Base-by-base conservation (phyloP, 2,888 invertebrate genomes). In the Endotricha flammealis region DNA sequence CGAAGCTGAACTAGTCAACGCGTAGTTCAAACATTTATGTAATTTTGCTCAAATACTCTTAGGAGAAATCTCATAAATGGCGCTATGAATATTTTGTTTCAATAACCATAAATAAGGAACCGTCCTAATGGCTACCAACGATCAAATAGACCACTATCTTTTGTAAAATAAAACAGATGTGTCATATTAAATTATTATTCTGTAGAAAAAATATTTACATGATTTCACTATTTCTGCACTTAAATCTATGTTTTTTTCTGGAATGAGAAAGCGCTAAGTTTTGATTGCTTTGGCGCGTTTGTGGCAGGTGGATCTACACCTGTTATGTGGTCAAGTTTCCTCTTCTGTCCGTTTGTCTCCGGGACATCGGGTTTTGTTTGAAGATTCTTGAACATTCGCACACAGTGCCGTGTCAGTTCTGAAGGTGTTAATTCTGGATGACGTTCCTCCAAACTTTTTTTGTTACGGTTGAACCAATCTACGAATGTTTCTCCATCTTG, bases 391-490 rank as follows among this genome's bases (percentile, higher is more conserved):
- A 82, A 91, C 29, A 71, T 73, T 39, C 79, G 74, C 17, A 89
- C 79, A 4, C 88, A 89, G 4, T 85, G 65, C 40, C 90, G 88
- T 0, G 89, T 88, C 30, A 92, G 57, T 41, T 91, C 90, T 0
- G 82, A 68, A 0, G 85, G 70, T 3, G 79, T 77, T 7, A 88
- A 53, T 6, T 88, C 88, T 0, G 91, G 88, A 53, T 89, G 78
- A 50, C 91, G 87, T 28, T 73, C 71, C 51, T 90, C 86, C n/a
- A 92, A 58, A 7, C 63, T 50, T 2, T 76, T 50, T 57, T 89
- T 91, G 56, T 90, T 89, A 39, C 88, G 83, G 1, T 82, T 72
- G 46, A 88, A 90, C 91, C 91, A 92, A 17, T 83, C 79, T 12
- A 89, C 70, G 53, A 91, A 91, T 3, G 86, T 78, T 60, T 89